Evolutionary conservation across 1,140 invertebrate genomes (phyloP).

Genomic region (Caenorhabditis latens): DNA sequence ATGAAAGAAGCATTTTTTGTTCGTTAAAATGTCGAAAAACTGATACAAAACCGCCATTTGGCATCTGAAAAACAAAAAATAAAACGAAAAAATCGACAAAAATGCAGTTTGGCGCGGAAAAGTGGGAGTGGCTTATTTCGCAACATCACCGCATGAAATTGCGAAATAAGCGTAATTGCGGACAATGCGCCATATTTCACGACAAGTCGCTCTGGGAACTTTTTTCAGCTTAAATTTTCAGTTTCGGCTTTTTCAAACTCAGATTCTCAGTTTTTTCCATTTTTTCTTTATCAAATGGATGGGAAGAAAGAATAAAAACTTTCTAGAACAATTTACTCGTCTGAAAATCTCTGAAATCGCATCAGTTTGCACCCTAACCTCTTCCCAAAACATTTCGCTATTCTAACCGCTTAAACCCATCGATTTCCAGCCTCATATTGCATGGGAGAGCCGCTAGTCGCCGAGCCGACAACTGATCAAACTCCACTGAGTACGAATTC

Average conservation of each 20-base stretch:
- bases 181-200: background rate
- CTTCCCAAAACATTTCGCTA: too few relatives aligned
- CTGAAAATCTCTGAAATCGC: too few relatives aligned
- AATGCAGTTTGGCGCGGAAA: constrained; percentile 14
- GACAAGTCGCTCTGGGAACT: background rate
- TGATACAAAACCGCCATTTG: too few relatives aligned
- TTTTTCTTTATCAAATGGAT: too few relatives aligned
- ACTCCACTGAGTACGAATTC: constrained; percentile 33
- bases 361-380: too few relatives aligned
- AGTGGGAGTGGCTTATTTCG: constrained; percentile 17
- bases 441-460: constrained; percentile 32
- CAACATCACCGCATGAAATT: background rate
- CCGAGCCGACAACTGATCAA: constrained; percentile 43
- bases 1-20: too few relatives aligned
- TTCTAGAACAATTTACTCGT: too few relatives aligned
- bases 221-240: background rate
- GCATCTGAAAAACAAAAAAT: constrained; percentile 15
- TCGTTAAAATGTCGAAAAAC: background rate
- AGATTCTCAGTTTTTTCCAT: background rate
- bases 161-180: background rate
- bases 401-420: too few relatives aligned
- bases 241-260: background rate
- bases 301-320: too few relatives aligned
- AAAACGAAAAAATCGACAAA: constrained; percentile 1
- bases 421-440: background rate